phyloP scores from a whole-genome alignment of 2,113 vertebrate species.

The Athene cunicularia region DNA sequence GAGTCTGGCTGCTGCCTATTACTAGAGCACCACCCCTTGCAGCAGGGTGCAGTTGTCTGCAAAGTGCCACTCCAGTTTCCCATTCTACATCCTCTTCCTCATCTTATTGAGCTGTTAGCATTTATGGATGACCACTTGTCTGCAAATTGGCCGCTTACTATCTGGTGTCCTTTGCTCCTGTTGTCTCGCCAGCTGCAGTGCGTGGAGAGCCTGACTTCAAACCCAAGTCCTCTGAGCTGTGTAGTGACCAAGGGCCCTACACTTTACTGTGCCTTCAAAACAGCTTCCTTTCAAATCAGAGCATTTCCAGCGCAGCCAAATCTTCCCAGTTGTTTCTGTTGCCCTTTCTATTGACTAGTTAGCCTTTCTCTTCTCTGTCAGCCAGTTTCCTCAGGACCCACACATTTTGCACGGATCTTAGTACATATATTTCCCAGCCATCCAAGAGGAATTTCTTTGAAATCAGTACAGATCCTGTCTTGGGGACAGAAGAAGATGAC shows the following conservation, averaged over 20 bases:
- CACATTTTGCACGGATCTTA: fast-evolving
- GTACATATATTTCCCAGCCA: neutral
- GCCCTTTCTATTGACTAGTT: neutral
- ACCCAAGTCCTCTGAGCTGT: neutral
- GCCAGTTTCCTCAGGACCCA: neutral
- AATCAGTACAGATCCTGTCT: neutral
- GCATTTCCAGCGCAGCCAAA: neutral
- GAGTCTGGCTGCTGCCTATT: neutral
- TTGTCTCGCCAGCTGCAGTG: neutral
- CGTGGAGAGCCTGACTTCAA: neutral
- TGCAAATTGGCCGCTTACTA: neutral
- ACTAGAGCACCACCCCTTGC: neutral
- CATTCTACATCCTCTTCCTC: neutral
- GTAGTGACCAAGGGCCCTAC: neutral
- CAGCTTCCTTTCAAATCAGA: neutral
- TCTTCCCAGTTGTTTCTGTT: neutral
- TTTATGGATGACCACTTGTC: neutral
- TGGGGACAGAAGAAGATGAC: neutral
- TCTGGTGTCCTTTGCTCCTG: neutral
- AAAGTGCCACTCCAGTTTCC: neutral
- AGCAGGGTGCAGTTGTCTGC: neutral
- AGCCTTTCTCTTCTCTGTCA: neutral
- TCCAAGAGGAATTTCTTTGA: neutral
- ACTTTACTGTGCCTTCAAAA: neutral
- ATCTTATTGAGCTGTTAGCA: neutral